Conservation (phyloP, 1,140 invertebrate genomes). For the Lineus longissimus region DNA sequence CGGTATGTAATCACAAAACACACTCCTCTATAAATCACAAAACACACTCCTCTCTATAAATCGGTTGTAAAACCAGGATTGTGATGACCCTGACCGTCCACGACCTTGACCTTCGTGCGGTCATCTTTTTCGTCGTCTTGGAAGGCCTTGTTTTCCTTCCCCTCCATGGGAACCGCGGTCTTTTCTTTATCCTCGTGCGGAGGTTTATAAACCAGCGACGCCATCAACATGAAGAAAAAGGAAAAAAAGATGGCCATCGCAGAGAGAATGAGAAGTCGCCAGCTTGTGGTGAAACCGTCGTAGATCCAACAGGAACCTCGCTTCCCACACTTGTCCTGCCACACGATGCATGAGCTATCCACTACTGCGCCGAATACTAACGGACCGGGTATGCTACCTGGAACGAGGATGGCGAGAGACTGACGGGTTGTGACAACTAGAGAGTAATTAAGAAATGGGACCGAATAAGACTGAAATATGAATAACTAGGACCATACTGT, state of each 20-base stretch:
- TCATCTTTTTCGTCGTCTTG: too few species aligned
- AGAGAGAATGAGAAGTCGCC: constrained; percentile 22
- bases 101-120: too few species aligned
- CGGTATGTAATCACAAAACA: too few species aligned
- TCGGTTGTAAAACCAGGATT: too few species aligned
- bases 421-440: too few species aligned
- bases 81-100: too few species aligned
- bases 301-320: constrained; percentile 50
- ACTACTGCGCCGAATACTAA: constrained; percentile 44
- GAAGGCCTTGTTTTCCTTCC: too few species aligned
- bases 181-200: constrained; percentile 4
- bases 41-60: too few species aligned
- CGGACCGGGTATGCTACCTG: constrained; percentile 50
- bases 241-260: constrained; percentile 21
- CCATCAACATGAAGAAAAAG: constrained; percentile 22
- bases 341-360: constrained; percentile 45
- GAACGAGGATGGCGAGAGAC: background rate
- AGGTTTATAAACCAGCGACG: constrained; percentile 29
- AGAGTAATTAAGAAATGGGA: background rate
- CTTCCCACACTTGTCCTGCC: constrained; percentile 37
- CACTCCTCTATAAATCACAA: too few species aligned
- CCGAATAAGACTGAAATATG: background rate
- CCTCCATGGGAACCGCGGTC: too few species aligned
- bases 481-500: background rate
- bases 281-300: constrained; percentile 38